phyloP scores from a whole-genome alignment of 2,888 invertebrate species.

The Oscheius myriophilus region DNA sequence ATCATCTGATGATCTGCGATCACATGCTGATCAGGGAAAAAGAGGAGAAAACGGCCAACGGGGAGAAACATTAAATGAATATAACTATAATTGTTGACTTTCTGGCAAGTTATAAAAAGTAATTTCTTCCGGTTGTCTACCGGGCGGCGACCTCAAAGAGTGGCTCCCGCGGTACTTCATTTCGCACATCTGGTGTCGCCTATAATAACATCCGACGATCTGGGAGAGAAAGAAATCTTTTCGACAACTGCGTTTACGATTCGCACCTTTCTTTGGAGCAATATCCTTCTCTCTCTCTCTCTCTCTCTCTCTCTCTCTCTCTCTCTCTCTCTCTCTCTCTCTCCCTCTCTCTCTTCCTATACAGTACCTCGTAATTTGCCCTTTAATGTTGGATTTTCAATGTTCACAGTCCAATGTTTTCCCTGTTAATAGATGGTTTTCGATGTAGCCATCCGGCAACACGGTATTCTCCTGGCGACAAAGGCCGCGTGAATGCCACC shows the following conservation, averaged over 20 bases:
- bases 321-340: too few species aligned
- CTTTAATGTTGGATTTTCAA: too few species aligned
- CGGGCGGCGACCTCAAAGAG: conserved; percentile 23
- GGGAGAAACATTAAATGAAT: background rate
- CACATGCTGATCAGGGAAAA: conserved; percentile 6
- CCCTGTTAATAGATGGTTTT: conserved; percentile 1
- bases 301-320: too few species aligned
- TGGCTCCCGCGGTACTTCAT: conserved; percentile 22
- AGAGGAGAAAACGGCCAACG: conserved; percentile 9
- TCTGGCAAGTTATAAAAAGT: too few species aligned
- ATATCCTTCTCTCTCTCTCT: conserved; percentile 1
- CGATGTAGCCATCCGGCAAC: too few species aligned
- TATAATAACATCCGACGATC: background rate
- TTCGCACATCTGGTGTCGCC: conserved; percentile 20
- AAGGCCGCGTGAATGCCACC: too few species aligned
- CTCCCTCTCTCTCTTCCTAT: too few species aligned
- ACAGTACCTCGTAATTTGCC: too few species aligned
- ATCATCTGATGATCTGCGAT: conserved; percentile 58
- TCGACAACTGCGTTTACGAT: too few species aligned
- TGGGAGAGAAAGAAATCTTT: conserved; percentile 11
- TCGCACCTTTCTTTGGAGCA: background rate
- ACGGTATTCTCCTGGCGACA: too few species aligned
- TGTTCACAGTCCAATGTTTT: background rate
- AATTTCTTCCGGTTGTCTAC: background rate
- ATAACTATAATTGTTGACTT: too few species aligned